These are phyloP conservation scores for Caenorhabditis virilis DNA, from an alignment of 2,888 invertebrate species.

Conservation along the genomic window DNA sequence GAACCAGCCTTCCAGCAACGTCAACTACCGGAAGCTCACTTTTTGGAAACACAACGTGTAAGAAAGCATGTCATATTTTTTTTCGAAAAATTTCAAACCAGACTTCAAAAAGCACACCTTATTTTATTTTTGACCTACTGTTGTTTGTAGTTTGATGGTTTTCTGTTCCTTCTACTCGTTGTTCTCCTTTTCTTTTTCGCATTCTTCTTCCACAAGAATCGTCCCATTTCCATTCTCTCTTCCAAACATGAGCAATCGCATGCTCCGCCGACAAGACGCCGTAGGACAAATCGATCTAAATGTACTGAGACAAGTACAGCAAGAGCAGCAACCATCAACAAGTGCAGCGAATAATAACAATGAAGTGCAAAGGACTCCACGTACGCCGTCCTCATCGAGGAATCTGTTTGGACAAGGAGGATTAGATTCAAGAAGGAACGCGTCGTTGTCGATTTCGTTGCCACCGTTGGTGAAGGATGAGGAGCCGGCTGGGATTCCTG, in stretches of 20 bases:
- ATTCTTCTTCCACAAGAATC: background rate
- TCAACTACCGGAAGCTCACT: conserved; percentile 17
- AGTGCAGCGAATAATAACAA: background rate
- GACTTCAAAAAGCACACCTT: too few species aligned
- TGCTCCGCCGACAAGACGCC: background rate
- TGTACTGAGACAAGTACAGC: background rate
- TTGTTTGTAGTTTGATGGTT: background rate
- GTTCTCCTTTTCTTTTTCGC: background rate
- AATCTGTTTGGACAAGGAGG: too few species aligned
- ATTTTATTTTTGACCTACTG: background rate
- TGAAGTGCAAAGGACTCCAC: background rate
- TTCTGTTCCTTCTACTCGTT: background rate
- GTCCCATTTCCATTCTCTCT: background rate
- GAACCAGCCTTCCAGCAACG: conserved; percentile 1
- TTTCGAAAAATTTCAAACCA: too few species aligned
- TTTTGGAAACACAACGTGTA: conserved; percentile 11
- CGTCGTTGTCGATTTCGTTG: too few species aligned
- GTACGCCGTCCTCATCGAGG: too few species aligned
- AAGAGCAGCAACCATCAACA: background rate
- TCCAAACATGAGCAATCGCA: background rate
- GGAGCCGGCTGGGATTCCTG: too few species aligned
- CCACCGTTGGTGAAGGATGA: too few species aligned
- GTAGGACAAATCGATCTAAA: background rate
- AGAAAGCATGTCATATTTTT: too few species aligned
- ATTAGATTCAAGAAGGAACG: too few species aligned